Percentiles rank a stretch among this genome's conserved stretches.
phyloP scores from a whole-genome alignment of 2,888 invertebrate species.

The Macrophya alboannulata region DNA sequence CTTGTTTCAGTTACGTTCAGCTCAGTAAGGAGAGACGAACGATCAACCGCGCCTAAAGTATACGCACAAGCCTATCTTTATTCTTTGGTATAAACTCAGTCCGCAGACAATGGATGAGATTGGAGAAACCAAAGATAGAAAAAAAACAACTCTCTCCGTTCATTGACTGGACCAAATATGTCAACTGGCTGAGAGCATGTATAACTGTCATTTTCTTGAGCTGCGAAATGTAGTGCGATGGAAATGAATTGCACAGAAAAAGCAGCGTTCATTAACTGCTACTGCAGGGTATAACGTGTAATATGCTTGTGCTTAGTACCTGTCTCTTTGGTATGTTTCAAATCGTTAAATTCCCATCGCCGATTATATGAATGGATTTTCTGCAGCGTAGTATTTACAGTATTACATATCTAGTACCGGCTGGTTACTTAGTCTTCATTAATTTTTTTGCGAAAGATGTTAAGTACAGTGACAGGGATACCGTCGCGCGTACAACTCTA shows the following conservation, averaged over 20 bases:
- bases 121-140: background rate
- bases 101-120: slow-evolving; percentile 25
- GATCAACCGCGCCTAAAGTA: slow-evolving; percentile 41
- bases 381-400: slow-evolving; percentile 8
- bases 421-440: slow-evolving; percentile 22
- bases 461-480: slow-evolving; percentile 31
- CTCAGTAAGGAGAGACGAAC: slow-evolving; percentile 15
- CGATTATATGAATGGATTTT: slow-evolving; percentile 33
- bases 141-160: slow-evolving; percentile 13
- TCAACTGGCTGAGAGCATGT: background rate
- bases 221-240: background rate
- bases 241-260: background rate
- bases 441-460: slow-evolving; percentile 14
- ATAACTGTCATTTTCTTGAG: background rate
- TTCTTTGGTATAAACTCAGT: slow-evolving; percentile 5
- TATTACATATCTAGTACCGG: background rate
- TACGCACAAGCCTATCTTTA: slow-evolving; percentile 33
- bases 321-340: slow-evolving; percentile 29
- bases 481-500: slow-evolving; percentile 3
- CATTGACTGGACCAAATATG: slow-evolving; percentile 40
- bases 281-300: slow-evolving; percentile 17
- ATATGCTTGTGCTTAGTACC: slow-evolving; percentile 26
- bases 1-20: slow-evolving; percentile 23
- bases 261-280: background rate
- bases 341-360: slow-evolving; percentile 45